Evolutionary conservation across 2,888 invertebrate species (phyloP), one percentile per base, ranked within the genome.

Genomic region (Gerosis bhagava): DNA sequence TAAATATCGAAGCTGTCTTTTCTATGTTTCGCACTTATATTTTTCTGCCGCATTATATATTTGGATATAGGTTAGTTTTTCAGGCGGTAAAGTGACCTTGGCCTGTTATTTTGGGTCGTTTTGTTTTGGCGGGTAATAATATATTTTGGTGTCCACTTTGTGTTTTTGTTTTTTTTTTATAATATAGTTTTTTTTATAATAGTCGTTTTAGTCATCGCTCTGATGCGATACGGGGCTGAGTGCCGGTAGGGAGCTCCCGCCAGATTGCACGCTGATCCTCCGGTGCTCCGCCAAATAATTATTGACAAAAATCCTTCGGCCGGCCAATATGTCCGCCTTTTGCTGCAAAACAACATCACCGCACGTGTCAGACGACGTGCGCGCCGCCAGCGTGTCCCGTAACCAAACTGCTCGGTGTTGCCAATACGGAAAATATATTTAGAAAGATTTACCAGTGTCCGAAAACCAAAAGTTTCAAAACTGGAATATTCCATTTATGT

Each of bases 241-340:
- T 43, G 88, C 88, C 54, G 88, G 88, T 66, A 88, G 73, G 61
- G 88, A 87, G 72, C 84, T 83, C 64, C 83, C 87, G 60, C 88
- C 89, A 57, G 88, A 87, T 74, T 89, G 89, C 70, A 89, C 88
- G 88, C 89, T 89, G 89, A 89, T 89, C 77, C 89, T 83, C 73
- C 89, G 84, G 76, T 89, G 89, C 73, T 89, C 89, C 70, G 89
- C 89, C 89, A 89, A 89, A 89, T 89, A 89, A 89, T 89, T 89
- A 89, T 89, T 89, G 81, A 89, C 89, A 88, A 89, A 89, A 80
- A 89, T 88, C 78, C 89, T 83, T 75, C 89, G 89, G 67, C 89
- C 89, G 78, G 89, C 89, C 89, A 89, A 80, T 74, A 89, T 87
- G 81, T 89, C 89, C 81, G 89, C 89, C 77, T 89, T 88, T 89